Evolutionary conservation across 2,888 invertebrate species (phyloP), one percentile per base, ranked within the genome.

Genomic region (Helleia helle): DNA sequence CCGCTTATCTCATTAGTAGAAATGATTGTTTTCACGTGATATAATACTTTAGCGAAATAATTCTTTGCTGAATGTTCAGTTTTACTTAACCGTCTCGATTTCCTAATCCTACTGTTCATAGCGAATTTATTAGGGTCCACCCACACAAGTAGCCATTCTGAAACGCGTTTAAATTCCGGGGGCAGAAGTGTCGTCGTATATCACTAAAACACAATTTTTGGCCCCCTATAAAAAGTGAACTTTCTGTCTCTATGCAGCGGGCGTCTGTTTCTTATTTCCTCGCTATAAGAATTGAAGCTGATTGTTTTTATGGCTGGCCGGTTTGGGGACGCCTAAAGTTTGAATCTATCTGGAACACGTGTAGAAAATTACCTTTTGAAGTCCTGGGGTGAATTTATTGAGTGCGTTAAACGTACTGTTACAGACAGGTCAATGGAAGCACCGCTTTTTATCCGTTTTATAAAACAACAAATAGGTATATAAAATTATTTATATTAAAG

Each of bases 81-180:
- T 28, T 22, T 22, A 22, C 8, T 22, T 22, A 36, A 43, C 38
- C 36, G 30, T 31, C 31, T 37, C n/a, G n/a, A 42, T 48, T 46
- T 68, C 66, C 56, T 60, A 64, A 68, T 62, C 65, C 60, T 58
- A 61, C 68, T 61, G 65, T 70, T 72, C 67, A 72, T 65, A 63
- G 59, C 56, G 58, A 77, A 83, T 81, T 80, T 80, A 81, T 80
- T 73, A 74, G 75, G 74, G 81, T 76, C 75, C 73, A 65, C 59
- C 65, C 59, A 65, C 63, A 54, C 64, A 76, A 75, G 72, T 73
- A 72, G 70, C 60, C 71, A 71, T 66, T 68, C 62, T 68, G 73
- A 71, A 76, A 64, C 64, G 69, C 51, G 80, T 77, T 81, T 74
- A 80, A 80, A 83, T 79, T 81, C 79, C 56, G 59, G 56, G 65